phyloP scores from a whole-genome alignment of 2,888 invertebrate genomes.

The Cephus nigrinus region DNA sequence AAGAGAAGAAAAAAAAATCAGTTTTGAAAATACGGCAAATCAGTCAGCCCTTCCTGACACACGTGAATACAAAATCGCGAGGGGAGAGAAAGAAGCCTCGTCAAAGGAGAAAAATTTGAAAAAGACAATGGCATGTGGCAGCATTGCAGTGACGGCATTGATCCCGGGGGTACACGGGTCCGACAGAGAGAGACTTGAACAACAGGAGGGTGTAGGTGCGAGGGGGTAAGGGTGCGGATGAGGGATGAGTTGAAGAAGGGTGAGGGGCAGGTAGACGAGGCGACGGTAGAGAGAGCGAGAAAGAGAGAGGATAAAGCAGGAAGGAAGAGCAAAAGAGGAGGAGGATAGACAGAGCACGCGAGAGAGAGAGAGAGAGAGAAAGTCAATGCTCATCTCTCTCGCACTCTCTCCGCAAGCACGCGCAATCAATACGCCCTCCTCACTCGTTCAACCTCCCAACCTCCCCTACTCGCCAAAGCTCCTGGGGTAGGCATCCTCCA shows the following conservation, averaged over 20 bases:
- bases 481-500: slow-evolving; percentile 1
- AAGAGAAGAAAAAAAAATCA: no score
- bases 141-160: slow-evolving; percentile 47
- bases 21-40: no score
- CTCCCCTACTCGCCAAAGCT: slow-evolving; percentile 15
- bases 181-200: slow-evolving; percentile 8
- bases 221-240: neutral
- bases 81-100: neutral
- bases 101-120: neutral
- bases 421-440: slow-evolving; percentile 60
- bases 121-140: slow-evolving; percentile 34
- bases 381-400: slow-evolving; percentile 35
- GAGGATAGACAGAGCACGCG: slow-evolving; percentile 11
- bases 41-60: neutral
- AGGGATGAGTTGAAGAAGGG: slow-evolving; percentile 15
- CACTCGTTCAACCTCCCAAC: slow-evolving; percentile 28
- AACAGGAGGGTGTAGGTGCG: slow-evolving; percentile 6
- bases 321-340: neutral
- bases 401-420: slow-evolving; percentile 42
- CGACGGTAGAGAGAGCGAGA: slow-evolving; percentile 17
- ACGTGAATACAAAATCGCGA: neutral
- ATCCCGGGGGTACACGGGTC: slow-evolving; percentile 30
- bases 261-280: slow-evolving; percentile 10
- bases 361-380: slow-evolving; percentile 21
- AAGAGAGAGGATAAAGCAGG: neutral